Evolutionary conservation across 2,797 vertebrate genomes (phyloP).

Genomic region (Gallirallus australis): DNA sequence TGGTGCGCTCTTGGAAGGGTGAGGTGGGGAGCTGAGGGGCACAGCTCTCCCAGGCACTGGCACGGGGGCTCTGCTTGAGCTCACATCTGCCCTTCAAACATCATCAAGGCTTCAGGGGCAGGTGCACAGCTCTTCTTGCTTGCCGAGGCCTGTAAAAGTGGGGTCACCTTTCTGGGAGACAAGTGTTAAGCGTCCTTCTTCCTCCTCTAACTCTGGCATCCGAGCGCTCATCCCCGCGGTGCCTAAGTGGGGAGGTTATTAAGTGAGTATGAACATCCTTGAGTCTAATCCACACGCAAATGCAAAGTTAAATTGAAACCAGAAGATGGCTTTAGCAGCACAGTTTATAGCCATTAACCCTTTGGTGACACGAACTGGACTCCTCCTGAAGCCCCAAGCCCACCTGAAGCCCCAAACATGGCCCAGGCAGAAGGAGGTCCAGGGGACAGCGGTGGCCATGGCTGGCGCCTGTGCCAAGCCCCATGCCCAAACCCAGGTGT

Average conservation of each 20-base stretch:
- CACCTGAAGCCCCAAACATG: background rate
- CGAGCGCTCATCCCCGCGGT: background rate
- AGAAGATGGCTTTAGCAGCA: conserved; percentile 56
- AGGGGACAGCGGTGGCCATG: background rate
- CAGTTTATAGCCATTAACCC: conserved; percentile 56
- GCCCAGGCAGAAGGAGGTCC: background rate
- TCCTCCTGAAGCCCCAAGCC: background rate
- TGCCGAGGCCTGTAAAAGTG: background rate
- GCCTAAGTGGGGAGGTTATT: conserved; percentile 45
- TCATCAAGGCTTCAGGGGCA: background rate
- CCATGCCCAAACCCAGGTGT: background rate
- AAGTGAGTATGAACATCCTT: conserved; percentile 53
- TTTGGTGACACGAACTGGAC: background rate
- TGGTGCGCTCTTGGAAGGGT: background rate
- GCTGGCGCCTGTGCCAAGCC: background rate
- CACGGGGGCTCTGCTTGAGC: rapidly evolving
- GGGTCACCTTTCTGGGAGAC: background rate
- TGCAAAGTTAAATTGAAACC: conserved; percentile 67
- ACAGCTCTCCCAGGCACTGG: rapidly evolving
- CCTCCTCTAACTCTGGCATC: background rate
- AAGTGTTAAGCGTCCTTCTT: background rate
- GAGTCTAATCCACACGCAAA: conserved; percentile 63
- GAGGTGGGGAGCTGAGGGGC: background rate
- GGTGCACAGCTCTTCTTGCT: background rate
- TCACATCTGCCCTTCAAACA: background rate